These are phyloP conservation scores for Drosophila eugracilis DNA, from an alignment of 1,140 invertebrate species.

Conservation along the genomic window DNA sequence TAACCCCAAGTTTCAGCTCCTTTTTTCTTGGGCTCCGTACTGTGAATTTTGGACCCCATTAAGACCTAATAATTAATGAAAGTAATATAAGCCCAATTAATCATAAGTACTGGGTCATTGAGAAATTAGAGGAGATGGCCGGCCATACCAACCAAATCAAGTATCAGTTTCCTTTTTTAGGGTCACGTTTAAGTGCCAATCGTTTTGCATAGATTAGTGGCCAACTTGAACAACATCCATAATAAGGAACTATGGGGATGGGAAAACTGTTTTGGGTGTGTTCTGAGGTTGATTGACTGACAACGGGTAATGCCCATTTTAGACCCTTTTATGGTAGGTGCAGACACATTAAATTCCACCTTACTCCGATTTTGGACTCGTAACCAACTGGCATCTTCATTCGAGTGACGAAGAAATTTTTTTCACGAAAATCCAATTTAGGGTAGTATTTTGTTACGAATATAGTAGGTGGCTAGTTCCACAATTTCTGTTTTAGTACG, in stretches of 20 bases:
- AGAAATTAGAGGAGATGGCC: background rate
- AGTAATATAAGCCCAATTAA: slow-evolving; percentile 45
- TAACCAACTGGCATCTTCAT: too few relatives aligned
- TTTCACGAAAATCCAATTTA: too few relatives aligned
- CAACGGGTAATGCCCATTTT: background rate
- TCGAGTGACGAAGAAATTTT: too few relatives aligned
- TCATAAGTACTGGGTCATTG: slow-evolving; percentile 19
- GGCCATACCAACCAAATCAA: background rate
- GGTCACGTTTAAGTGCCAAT: slow-evolving; percentile 31
- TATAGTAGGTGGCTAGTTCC: too few relatives aligned
- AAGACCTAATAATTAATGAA: slow-evolving; percentile 65
- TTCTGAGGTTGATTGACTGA: background rate
- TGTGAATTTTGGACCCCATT: too few relatives aligned
- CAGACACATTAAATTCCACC: too few relatives aligned
- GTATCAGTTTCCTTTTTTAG: slow-evolving; percentile 1
- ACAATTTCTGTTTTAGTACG: too few relatives aligned
- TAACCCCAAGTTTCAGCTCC: background rate
- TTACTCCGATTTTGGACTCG: too few relatives aligned
- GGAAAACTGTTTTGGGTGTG: background rate
- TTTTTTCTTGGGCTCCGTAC: slow-evolving; percentile 5
- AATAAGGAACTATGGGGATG: background rate
- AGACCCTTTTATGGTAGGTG: too few relatives aligned
- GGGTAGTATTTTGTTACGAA: too few relatives aligned
- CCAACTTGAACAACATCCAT: slow-evolving; percentile 18
- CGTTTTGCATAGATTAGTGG: slow-evolving; percentile 27